phyloP scores from a whole-genome alignment of 2,797 vertebrate species.

The Synaphobranchus kaupii region DNA sequence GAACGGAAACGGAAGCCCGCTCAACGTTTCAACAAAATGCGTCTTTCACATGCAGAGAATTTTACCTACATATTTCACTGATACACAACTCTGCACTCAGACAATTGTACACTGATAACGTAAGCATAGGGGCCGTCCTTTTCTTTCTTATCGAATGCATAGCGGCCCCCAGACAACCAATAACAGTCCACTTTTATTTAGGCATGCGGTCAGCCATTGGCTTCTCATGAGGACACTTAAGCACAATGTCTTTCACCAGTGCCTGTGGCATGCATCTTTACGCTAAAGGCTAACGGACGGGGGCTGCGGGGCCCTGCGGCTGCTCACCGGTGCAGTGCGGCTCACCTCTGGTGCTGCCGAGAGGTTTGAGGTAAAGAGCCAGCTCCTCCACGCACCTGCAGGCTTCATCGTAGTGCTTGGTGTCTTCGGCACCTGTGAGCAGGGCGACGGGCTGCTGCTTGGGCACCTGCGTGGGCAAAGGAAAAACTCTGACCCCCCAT shows the following conservation, averaged over 20 bases:
- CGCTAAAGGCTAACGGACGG: neutral
- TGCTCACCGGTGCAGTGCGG: neutral
- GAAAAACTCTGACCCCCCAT: neutral
- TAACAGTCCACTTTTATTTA: neutral
- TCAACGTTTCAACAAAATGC: too few species aligned
- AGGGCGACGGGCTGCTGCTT: conserved; percentile 79
- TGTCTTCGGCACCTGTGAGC: conserved; percentile 78
- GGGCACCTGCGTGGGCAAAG: conserved; percentile 60
- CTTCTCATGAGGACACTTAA: neutral
- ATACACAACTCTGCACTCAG: neutral
- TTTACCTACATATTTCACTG: neutral
- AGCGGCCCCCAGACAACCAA: neutral
- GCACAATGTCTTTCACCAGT: neutral
- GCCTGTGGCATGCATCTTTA: neutral
- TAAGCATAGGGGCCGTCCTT: neutral
- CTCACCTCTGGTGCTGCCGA: conserved; percentile 77
- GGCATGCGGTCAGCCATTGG: neutral
- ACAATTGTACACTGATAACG: neutral
- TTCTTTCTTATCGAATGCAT: neutral
- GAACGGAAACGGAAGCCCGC: neutral
- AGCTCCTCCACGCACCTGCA: conserved; percentile 83
- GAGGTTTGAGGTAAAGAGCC: conserved; percentile 82
- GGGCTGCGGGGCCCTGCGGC: neutral
- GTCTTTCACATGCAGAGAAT: neutral
- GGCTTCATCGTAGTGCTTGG: conserved; percentile 82